phyloP scores from a whole-genome alignment of 2,888 invertebrate genomes.

The Mactromeris polynyma region DNA sequence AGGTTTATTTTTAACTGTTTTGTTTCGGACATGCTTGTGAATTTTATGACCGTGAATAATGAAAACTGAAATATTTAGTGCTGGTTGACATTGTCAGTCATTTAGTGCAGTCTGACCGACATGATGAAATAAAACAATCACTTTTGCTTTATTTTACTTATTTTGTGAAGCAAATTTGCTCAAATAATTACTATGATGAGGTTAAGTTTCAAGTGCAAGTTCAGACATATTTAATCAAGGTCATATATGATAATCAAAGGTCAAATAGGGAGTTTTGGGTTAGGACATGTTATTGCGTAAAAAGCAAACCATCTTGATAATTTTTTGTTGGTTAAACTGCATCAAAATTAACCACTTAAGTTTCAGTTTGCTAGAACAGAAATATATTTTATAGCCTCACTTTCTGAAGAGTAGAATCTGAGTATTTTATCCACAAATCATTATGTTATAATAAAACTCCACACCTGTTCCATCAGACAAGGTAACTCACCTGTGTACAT shows the following conservation, averaged over 20 bases:
- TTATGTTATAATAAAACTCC: background rate
- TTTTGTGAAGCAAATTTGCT: too few species aligned
- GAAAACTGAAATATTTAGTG: constrained; percentile 12
- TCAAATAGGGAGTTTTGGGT: too few species aligned
- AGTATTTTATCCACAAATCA: background rate
- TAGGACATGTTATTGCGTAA: too few species aligned
- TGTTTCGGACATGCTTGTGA: background rate
- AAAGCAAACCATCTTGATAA: too few species aligned
- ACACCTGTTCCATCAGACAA: background rate
- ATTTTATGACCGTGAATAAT: background rate
- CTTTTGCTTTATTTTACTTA: too few species aligned
- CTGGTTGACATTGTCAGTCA: background rate
- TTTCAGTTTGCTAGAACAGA: background rate
- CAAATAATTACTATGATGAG: too few species aligned
- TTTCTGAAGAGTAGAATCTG: background rate
- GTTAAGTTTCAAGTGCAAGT: too few species aligned
- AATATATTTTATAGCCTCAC: background rate
- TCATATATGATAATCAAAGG: too few species aligned
- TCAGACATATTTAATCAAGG: too few species aligned
- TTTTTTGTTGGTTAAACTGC: too few species aligned
- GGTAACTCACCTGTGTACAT: background rate
- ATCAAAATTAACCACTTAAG: too few species aligned
- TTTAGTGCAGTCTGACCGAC: background rate
- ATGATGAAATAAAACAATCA: background rate
- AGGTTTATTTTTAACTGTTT: constrained; percentile 10